These are phyloP conservation scores for Euglossa dilemma DNA, from an alignment of 1,140 invertebrate species.

Conservation along the genomic window DNA sequence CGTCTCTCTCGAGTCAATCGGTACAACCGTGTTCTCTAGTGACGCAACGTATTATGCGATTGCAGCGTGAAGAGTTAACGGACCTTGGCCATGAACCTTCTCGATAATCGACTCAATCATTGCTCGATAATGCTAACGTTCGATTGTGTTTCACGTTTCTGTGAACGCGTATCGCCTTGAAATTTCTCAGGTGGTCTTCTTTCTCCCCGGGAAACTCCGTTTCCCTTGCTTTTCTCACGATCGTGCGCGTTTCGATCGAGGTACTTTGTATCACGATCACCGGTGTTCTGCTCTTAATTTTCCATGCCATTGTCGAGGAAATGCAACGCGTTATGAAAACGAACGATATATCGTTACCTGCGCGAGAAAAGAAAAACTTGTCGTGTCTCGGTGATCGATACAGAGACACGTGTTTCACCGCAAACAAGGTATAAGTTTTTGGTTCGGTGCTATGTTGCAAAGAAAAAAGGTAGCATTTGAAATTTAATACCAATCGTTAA, in stretches of 20 bases:
- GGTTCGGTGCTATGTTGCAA: no score
- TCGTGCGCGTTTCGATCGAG: neutral
- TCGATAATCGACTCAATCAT: conserved; percentile 21
- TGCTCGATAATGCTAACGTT: neutral
- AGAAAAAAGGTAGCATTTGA: no score
- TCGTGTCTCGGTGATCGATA: neutral
- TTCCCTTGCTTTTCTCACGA: neutral
- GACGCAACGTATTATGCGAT: conserved; percentile 21
- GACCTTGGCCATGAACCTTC: conserved; percentile 49
- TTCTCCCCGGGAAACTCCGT: neutral
- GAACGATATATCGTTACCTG: neutral
- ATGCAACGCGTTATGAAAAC: neutral
- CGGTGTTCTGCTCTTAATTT: neutral
- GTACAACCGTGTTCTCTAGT: neutral
- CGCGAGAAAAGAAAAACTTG: neutral
- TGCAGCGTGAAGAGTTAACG: conserved; percentile 1
- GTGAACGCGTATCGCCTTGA: neutral
- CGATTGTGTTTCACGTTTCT: neutral
- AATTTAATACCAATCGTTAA: no score
- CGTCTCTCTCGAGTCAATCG: neutral
- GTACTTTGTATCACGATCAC: no score
- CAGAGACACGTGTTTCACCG: neutral
- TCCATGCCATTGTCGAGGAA: no score
- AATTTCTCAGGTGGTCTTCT: neutral
- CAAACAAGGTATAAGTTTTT: no score